phyloP scores from a whole-genome alignment of 2,888 invertebrate genomes.

The Aromia moschata region DNA sequence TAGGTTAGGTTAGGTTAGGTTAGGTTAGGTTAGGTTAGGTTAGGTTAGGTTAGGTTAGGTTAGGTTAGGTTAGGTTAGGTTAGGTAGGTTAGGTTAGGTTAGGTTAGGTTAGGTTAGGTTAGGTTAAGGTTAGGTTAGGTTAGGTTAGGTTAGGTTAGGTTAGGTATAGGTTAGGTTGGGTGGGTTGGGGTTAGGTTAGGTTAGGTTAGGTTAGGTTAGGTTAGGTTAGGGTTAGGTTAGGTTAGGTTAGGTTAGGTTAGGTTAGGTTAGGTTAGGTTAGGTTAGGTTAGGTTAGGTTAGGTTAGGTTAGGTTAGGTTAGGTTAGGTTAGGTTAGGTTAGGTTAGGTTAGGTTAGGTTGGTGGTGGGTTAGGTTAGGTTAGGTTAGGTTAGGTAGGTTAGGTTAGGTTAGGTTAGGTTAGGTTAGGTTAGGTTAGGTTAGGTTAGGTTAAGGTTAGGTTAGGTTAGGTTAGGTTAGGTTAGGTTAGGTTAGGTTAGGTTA shows the following conservation, averaged over 20 bases:
- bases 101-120: constrained; percentile 5
- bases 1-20: constrained; percentile 36
- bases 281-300: constrained; percentile 12
- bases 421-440: constrained; percentile 30
- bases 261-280: constrained; percentile 9
- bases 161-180: constrained; percentile 9
- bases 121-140: background rate
- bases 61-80: constrained; percentile 23
- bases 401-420: constrained; percentile 16
- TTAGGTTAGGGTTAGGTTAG: constrained; percentile 4
- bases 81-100: constrained; percentile 4
- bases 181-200: constrained; percentile 21
- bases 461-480: constrained; percentile 37
- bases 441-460: constrained; percentile 37
- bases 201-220: constrained; percentile 12
- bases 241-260: constrained; percentile 5
- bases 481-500: constrained; percentile 39
- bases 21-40: constrained; percentile 2
- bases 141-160: constrained; percentile 1
- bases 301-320: constrained; percentile 27
- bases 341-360: constrained; percentile 32
- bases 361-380: constrained; percentile 27
- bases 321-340: constrained; percentile 34
- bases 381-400: too few relatives aligned
- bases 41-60: constrained; percentile 18